Evolutionary conservation across 2,888 invertebrate genomes (phyloP).

Genomic region (Drosophila anomalata): DNA sequence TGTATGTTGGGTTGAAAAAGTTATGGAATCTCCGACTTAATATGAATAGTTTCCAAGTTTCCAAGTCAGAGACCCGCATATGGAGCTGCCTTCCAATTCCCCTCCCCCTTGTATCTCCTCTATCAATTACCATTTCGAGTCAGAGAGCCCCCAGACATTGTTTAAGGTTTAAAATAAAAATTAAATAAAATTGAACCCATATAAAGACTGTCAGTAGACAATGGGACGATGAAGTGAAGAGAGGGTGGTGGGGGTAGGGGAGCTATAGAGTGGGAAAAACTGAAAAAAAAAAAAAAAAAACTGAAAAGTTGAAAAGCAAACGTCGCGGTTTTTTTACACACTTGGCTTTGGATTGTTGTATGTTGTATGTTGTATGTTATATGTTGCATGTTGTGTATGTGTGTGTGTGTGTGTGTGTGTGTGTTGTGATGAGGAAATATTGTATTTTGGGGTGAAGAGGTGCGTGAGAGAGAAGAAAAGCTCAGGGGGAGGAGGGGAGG

Average conservation of each 20-base stretch:
- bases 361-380: not conserved
- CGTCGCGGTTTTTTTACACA: conserved; percentile 37
- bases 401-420: not conserved
- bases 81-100: conserved; percentile 38
- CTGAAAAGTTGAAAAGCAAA: conserved; percentile 11
- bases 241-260: not conserved
- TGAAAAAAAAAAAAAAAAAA: not conserved
- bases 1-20: conserved; percentile 12
- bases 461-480: conserved; percentile 19
- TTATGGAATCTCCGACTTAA: conserved; percentile 32
- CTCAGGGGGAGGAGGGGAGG: conserved; percentile 3
- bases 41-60: conserved; percentile 51
- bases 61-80: conserved; percentile 65
- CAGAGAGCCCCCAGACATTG: conserved; percentile 59
- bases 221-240: conserved; percentile 12
- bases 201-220: conserved; percentile 47
- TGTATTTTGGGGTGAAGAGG: conserved; percentile 35
- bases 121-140: conserved; percentile 61
- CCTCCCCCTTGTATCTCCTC: not conserved
- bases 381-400: not conserved
- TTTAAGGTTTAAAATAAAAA: conserved; percentile 72
- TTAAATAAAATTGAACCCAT: conserved; percentile 78
- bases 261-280: not conserved
- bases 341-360: not conserved
- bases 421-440: conserved; percentile 33